phyloP scores from a whole-genome alignment of 2,888 invertebrate genomes.

The Caenorhabditis sp. region DNA sequence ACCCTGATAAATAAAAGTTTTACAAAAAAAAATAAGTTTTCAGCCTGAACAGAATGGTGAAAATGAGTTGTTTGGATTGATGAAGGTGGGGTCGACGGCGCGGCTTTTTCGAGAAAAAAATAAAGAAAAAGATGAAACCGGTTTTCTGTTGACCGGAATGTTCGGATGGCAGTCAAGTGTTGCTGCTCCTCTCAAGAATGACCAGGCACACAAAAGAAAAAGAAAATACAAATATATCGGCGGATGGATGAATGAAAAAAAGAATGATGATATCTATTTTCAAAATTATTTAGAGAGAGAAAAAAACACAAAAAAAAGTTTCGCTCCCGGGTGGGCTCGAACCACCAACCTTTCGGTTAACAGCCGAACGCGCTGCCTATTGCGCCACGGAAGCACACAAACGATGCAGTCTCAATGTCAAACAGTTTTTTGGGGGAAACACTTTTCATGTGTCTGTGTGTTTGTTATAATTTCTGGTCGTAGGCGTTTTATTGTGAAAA shows the following conservation, averaged over 20 bases:
- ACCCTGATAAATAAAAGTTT: too few relatives aligned
- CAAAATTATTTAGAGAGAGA: too few relatives aligned
- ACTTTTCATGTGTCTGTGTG: too few relatives aligned
- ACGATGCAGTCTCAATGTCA: too few relatives aligned
- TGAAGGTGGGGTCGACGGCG: neutral
- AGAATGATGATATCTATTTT: neutral
- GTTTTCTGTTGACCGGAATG: slow-evolving; percentile 20
- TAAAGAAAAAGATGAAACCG: slow-evolving; percentile 2
- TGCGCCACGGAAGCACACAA: slow-evolving; percentile 56
- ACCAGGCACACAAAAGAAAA: slow-evolving; percentile 10
- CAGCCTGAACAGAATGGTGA: too few relatives aligned
- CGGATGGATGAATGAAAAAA: too few relatives aligned
- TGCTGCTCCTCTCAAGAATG: neutral
- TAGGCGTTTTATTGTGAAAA: too few relatives aligned
- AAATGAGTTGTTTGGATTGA: neutral
- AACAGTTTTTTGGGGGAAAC: too few relatives aligned
- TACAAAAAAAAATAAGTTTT: too few relatives aligned
- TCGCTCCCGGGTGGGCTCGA: slow-evolving; percentile 66
- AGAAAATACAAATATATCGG: neutral
- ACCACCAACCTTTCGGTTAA: slow-evolving; percentile 69
- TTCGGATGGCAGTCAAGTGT: slow-evolving; percentile 4
- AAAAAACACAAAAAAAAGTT: slow-evolving; percentile 13
- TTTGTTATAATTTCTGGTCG: too few relatives aligned
- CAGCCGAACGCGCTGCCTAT: slow-evolving; percentile 79
- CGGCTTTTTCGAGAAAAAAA: too few relatives aligned